Evolutionary conservation across 2,888 invertebrate species (phyloP).

Genomic region (Eurytoma californica): DNA sequence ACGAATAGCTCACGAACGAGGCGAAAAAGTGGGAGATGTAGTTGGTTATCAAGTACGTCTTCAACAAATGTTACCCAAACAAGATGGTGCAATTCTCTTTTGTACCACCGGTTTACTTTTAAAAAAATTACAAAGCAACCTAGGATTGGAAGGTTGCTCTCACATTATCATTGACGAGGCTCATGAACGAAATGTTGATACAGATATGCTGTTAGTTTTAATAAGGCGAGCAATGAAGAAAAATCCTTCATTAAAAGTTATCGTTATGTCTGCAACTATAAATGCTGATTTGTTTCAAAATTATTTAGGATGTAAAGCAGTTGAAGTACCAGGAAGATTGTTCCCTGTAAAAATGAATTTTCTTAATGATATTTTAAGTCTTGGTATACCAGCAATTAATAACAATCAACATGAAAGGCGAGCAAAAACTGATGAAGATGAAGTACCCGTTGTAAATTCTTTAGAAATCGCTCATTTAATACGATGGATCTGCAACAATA

Average conservation of each 20-base stretch:
- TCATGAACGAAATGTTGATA: constrained; percentile 83
- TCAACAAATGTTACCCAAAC: constrained; percentile 76
- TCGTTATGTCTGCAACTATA: constrained; percentile 86
- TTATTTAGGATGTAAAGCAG: constrained; percentile 76
- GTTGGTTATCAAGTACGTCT: constrained; percentile 83
- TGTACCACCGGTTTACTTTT: constrained; percentile 83
- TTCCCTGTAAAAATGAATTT: constrained; percentile 80
- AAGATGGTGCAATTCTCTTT: constrained; percentile 80
- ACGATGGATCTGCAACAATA: constrained; percentile 77
- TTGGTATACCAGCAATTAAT: constrained; percentile 27
- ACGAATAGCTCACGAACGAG: constrained; percentile 80
- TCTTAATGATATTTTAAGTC: constrained; percentile 76
- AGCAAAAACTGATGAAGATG: constrained; percentile 51
- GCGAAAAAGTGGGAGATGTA: constrained; percentile 80
- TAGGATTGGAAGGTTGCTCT: constrained; percentile 77
- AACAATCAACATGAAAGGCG: not conserved
- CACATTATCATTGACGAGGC: constrained; percentile 86
- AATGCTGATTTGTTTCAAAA: constrained; percentile 80
- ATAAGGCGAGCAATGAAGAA: constrained; percentile 77
- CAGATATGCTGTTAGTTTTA: constrained; percentile 80
- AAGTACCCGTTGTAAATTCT: constrained; percentile 74
- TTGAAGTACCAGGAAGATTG: constrained; percentile 79
- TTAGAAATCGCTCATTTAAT: constrained; percentile 77
- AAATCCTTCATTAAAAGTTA: constrained; percentile 78
- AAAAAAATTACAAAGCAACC: constrained; percentile 74